phyloP scores from a whole-genome alignment of 2,113 vertebrate species.

The Lycaon pictus region DNA sequence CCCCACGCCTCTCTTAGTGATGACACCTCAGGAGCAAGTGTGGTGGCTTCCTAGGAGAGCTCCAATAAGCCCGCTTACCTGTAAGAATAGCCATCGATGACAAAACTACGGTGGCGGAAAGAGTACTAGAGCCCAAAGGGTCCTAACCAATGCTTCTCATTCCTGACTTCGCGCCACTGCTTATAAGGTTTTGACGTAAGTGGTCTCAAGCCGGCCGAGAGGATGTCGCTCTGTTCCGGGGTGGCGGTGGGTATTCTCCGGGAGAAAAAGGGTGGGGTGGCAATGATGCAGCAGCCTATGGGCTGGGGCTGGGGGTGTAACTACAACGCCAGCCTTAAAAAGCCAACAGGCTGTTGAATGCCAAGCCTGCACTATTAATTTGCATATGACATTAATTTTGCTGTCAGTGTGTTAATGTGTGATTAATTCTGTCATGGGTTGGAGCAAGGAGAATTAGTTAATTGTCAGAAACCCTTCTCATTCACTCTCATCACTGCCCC shows the following conservation, averaged over 20 bases:
- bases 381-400: slow-evolving; percentile 89
- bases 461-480: slow-evolving; percentile 80
- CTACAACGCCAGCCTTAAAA: slow-evolving; percentile 46
- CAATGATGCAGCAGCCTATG: neutral
- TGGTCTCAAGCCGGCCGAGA: neutral
- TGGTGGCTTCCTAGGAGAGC: neutral
- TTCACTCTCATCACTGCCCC: slow-evolving; percentile 74
- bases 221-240: neutral
- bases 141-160: neutral
- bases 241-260: neutral
- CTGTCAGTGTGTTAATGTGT: slow-evolving; percentile 84
- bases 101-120: rapidly evolving
- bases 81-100: neutral
- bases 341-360: slow-evolving; percentile 82
- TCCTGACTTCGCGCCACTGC: neutral
- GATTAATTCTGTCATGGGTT: slow-evolving; percentile 85
- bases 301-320: neutral
- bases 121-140: neutral
- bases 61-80: neutral
- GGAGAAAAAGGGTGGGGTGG: neutral
- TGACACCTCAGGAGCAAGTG: neutral
- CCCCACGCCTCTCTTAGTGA: neutral
- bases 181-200: neutral
- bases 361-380: slow-evolving; percentile 87
- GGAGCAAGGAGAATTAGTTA: slow-evolving; percentile 84